Evolutionary conservation across 2,797 vertebrate genomes (phyloP).

Genomic region (Cossypha niveicapilla): DNA sequence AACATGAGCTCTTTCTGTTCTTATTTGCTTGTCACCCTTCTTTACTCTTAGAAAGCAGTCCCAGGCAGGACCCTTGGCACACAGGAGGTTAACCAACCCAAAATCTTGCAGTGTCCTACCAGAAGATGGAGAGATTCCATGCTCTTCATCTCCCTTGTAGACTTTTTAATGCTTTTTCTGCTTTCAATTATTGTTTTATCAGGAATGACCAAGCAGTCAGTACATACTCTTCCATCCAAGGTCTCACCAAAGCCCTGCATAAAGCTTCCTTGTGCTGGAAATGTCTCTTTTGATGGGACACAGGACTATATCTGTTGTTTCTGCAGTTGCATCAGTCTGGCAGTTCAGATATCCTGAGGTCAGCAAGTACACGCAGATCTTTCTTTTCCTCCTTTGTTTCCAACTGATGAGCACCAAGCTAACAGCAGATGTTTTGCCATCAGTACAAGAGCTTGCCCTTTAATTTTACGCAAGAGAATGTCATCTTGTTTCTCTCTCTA

Average conservation of each 20-base stretch:
- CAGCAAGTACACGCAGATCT: constrained; percentile 45
- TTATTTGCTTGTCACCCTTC: neutral
- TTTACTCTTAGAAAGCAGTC: neutral
- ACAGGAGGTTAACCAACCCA: neutral
- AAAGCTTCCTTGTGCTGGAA: constrained; percentile 1
- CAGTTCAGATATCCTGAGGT: constrained; percentile 16
- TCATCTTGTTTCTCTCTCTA: constrained; percentile 34
- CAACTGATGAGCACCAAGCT: constrained; percentile 24
- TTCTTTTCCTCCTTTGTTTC: constrained; percentile 20
- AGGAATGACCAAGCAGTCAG: neutral
- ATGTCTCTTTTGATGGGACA: constrained; percentile 37
- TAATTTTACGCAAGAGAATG: neutral
- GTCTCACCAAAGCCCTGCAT: neutral
- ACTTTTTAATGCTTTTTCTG: constrained; percentile 10
- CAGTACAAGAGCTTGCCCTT: neutral
- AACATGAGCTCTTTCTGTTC: neutral
- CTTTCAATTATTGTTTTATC: constrained; percentile 25
- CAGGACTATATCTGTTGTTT: constrained; percentile 27
- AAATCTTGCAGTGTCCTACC: neutral
- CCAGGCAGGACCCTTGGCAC: neutral
- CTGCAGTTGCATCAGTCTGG: constrained; percentile 36
- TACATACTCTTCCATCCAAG: neutral
- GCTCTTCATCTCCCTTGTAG: neutral
- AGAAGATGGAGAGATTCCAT: neutral
- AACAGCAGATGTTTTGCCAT: constrained; percentile 44